Evolutionary conservation across 2,113 vertebrate species (phyloP).

Genomic region (Trinectes maculatus): DNA sequence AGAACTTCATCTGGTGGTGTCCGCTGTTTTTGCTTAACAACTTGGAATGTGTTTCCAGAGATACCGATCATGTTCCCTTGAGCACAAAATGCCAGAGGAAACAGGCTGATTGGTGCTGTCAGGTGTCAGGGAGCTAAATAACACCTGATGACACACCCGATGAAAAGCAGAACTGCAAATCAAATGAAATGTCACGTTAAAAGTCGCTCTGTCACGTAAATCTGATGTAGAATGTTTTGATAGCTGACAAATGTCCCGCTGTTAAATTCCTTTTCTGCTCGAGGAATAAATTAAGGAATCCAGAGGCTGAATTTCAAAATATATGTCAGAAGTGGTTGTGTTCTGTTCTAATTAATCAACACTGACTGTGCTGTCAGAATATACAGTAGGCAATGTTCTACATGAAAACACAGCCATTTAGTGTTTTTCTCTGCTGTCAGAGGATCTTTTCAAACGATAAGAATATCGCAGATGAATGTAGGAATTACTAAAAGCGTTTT

Average conservation of each 20-base stretch:
- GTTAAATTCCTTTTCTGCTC: constrained; percentile 1
- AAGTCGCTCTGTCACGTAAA: constrained; percentile 23
- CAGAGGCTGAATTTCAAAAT: neutral
- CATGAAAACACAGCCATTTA: neutral
- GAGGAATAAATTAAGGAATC: neutral
- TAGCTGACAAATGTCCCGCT: constrained; percentile 15
- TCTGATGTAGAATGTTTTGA: constrained; percentile 46
- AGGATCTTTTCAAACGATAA: neutral
- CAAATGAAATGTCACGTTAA: constrained; percentile 55
- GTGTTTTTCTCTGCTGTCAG: neutral
- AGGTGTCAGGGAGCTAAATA: constrained; percentile 43
- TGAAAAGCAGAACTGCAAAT: constrained; percentile 22
- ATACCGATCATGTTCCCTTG: constrained; percentile 44
- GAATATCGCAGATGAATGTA: neutral
- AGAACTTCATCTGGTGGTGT: constrained; percentile 39
- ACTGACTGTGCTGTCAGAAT: neutral
- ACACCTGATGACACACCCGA: constrained; percentile 5
- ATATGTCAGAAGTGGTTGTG: no score
- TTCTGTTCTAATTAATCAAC: neutral
- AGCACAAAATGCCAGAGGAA: constrained; percentile 49
- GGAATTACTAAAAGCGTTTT: neutral
- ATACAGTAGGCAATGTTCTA: neutral
- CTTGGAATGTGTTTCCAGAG: constrained; percentile 1
- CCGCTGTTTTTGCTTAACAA: constrained; percentile 2
- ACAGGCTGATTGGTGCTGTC: constrained; percentile 1